Percentiles rank a stretch among this genome's conserved stretches.
phyloP scores from a whole-genome alignment of 2,797 vertebrate species.

The Notolabrus celidotus region DNA sequence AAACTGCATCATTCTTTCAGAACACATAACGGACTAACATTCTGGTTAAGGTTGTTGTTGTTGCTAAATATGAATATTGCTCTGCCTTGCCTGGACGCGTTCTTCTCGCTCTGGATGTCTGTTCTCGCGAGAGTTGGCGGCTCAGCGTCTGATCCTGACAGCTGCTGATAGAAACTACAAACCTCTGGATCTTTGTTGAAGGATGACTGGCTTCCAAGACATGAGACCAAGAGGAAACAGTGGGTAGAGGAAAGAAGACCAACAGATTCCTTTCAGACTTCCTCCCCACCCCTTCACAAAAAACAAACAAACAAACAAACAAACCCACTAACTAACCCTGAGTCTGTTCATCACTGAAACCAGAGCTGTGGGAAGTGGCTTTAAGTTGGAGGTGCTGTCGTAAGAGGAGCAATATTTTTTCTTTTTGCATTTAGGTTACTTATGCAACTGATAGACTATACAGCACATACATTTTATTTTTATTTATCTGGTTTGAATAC shows the following conservation, averaged over 20 bases:
- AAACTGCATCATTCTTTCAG: slow-evolving; percentile 10
- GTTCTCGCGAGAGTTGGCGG: slow-evolving; percentile 68
- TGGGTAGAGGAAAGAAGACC: no score
- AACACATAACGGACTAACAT: slow-evolving; percentile 27
- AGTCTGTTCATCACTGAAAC: neutral
- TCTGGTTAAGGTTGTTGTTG: slow-evolving; percentile 66
- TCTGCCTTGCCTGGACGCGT: slow-evolving; percentile 63
- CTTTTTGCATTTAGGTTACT: no score
- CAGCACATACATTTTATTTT: no score
- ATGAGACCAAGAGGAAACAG: neutral
- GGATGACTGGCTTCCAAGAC: neutral
- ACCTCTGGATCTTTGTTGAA: slow-evolving; percentile 1
- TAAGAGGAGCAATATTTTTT: no score
- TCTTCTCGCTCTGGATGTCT: slow-evolving; percentile 38
- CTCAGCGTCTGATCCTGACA: neutral
- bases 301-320: no score
- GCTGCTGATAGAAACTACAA: slow-evolving; percentile 9
- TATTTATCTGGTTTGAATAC: no score
- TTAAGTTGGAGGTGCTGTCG: no score
- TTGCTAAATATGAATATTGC: slow-evolving; percentile 81
- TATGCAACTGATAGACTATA: no score
- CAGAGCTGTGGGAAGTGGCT: no score
- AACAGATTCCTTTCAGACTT: neutral
- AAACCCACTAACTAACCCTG: neutral
- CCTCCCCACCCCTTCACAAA: no score